Conservation (phyloP, 2,113 vertebrate genomes). For the Saimiri boliviensis region DNA sequence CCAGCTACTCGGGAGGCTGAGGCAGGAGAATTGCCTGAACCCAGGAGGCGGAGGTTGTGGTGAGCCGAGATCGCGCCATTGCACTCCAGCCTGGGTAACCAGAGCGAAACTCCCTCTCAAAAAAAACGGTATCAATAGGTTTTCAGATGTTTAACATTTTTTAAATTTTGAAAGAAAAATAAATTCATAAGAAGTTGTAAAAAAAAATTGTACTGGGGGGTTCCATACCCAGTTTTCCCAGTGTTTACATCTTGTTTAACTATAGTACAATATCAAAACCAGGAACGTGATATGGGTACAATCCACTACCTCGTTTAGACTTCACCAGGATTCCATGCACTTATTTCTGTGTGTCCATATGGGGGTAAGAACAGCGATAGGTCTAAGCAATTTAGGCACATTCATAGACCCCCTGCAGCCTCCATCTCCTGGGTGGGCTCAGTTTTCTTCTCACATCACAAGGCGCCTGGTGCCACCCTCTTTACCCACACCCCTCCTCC, state of each 20-base stretch:
- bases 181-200: neutral
- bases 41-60: too few species aligned
- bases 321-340: neutral
- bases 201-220: neutral
- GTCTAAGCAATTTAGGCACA: neutral
- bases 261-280: neutral
- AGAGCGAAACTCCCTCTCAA: too few species aligned
- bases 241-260: neutral
- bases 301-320: neutral
- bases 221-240: too few species aligned
- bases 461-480: rapidly evolving
- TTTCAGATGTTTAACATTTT: neutral
- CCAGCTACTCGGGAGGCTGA: too few species aligned
- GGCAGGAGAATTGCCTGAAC: too few species aligned
- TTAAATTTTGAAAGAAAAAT: neutral
- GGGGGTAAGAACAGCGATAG: neutral
- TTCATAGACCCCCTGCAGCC: too few species aligned
- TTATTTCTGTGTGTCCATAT: rapidly evolving
- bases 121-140: neutral
- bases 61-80: too few species aligned
- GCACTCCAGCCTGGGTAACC: too few species aligned
- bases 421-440: neutral
- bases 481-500: too few species aligned
- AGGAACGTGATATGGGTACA: neutral
- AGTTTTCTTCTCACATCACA: neutral